Conservation (phyloP, 2,797 vertebrate species). For the Ispidina picta region DNA sequence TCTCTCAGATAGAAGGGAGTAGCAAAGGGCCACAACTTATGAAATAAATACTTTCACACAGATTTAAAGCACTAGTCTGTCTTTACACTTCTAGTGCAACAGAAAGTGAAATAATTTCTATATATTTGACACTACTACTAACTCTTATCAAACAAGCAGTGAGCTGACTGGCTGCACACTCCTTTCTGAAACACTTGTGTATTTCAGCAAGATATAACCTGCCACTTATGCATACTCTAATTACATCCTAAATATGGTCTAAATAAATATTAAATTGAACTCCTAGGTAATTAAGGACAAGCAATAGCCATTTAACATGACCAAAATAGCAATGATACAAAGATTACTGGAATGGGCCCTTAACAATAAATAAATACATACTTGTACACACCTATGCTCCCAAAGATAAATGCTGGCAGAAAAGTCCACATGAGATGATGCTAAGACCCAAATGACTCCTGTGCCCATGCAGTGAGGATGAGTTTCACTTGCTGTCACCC, state of each 20-base stretch:
- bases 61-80: not conserved
- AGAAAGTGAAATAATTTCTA: not conserved
- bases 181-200: not conserved
- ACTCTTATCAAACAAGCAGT: not conserved
- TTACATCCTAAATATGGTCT: not conserved
- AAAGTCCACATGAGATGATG: not conserved
- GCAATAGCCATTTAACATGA: not conserved
- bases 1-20: not conserved
- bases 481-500: not conserved
- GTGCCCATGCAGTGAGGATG: not conserved
- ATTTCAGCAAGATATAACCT: not conserved
- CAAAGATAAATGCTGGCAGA: not conserved
- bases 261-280: conserved; percentile 3
- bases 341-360: not conserved
- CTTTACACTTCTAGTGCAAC: not conserved
- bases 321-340: not conserved
- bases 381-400: not conserved
- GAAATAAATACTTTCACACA: not conserved
- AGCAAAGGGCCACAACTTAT: not conserved
- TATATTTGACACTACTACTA: not conserved
- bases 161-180: not conserved
- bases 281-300: not conserved
- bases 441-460: not conserved
- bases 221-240: not conserved
- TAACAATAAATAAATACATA: not conserved